Evolutionary conservation across 2,888 invertebrate species (phyloP), one percentile per base, ranked within the genome.

Genomic region (Strigamia transsilvanica): DNA sequence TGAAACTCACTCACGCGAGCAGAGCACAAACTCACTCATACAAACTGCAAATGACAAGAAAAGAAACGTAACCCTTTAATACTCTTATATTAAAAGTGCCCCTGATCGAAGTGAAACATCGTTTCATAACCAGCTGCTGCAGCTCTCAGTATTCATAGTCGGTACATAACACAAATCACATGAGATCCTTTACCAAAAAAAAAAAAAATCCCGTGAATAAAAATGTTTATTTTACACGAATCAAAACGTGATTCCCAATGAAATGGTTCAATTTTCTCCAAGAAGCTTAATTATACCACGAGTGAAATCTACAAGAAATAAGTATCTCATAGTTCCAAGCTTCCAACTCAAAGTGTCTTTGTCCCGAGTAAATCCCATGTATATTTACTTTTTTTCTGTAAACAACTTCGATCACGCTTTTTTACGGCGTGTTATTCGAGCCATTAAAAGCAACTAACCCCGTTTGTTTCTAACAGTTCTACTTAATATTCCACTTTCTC

Each of bases 1-100:
- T 73, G 73, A 73, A 73, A 73, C 73, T 73, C 73, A 73, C 73
- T 73, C 73, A 73, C 73, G 73, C 73, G 73, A 73, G 73, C n/a
- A 12, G 73, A 13, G 73, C 27, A 12, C 27, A 73, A 73, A 73
- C 73, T 73, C 73, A 73, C 73, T 32, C 73, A 73, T 73, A 73
- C 73, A 73, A 73, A 73, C 73, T 73, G 73, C 73, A 73, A 73
- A 73, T 73, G 73, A 73, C 27, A 73, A 73, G 73, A 73, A 73
- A 73, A 73, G 73, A 73, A 73, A 73, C 73, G 23, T 73, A 73
- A 73, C 73, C 73, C 73, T 73, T 73, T 73, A 73, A 73, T 73
- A 73, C 32, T 15, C 73, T 73, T 73, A 73, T 73, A 73, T 73
- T 73, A 73, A 73, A 73, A 73, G 56, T 32, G 73, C 32, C 32